Conservation (phyloP, 2,888 invertebrate genomes). For the Aleiodes alternator region DNA sequence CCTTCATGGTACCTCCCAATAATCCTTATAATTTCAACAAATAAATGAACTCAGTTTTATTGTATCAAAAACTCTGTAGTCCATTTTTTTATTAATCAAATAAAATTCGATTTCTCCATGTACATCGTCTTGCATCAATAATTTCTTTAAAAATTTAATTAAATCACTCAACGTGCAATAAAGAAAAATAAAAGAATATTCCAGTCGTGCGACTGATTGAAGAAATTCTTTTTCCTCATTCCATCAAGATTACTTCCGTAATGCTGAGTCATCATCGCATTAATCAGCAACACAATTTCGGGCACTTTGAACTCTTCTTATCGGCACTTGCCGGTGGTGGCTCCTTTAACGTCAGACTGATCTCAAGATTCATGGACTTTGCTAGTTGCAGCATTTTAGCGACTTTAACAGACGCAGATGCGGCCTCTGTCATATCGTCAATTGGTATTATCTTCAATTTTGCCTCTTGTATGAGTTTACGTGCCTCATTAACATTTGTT, state of each 20-base stretch:
- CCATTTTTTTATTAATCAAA: too few species aligned
- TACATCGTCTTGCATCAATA: too few species aligned
- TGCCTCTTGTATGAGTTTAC: slow-evolving; percentile 88
- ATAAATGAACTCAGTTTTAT: too few species aligned
- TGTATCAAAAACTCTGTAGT: too few species aligned
- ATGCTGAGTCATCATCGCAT: not conserved
- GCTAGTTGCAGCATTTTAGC: slow-evolving; percentile 87
- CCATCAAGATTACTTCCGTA: not conserved
- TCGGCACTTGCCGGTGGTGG: not conserved
- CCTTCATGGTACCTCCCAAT: too few species aligned
- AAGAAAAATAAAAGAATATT: too few species aligned
- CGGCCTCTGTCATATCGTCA: slow-evolving; percentile 90
- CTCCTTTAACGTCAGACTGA: slow-evolving; percentile 74
- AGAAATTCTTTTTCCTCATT: not conserved
- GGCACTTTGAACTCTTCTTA: slow-evolving; percentile 12
- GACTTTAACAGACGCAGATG: slow-evolving; percentile 85
- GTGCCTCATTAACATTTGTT: slow-evolving; percentile 89
- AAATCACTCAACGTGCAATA: too few species aligned
- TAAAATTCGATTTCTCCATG: too few species aligned
- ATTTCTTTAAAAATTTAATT: too few species aligned
- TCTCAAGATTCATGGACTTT: slow-evolving; percentile 86
- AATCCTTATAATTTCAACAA: too few species aligned
- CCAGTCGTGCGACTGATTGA: too few species aligned
- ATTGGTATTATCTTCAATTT: slow-evolving; percentile 88
- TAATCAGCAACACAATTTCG: not conserved